phyloP scores from a whole-genome alignment of 2,888 invertebrate species.

The Pinctada fucata region DNA sequence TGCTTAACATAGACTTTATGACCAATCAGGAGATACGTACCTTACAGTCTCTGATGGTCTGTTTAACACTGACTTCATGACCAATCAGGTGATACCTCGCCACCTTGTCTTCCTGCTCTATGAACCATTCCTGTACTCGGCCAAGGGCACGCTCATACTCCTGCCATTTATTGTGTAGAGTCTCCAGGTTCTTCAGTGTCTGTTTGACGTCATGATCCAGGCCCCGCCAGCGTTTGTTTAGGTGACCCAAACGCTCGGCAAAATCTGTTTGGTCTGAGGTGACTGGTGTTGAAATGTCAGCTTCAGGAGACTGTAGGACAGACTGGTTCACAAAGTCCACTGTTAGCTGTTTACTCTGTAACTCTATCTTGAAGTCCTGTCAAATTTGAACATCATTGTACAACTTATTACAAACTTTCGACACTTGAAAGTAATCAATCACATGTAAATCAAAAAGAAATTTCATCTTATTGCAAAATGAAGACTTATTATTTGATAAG shows the following conservation, averaged over 20 bases:
- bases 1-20: too few species aligned
- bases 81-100: conserved; percentile 67
- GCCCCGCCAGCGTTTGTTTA: conserved; percentile 68
- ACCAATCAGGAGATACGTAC: conserved; percentile 40
- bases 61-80: conserved; percentile 70
- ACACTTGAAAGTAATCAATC: background rate
- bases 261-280: conserved; percentile 69
- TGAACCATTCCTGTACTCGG: conserved; percentile 67
- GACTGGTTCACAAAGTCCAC: conserved; percentile 75
- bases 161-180: conserved; percentile 66
- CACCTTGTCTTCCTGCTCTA: conserved; percentile 69
- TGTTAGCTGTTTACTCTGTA: conserved; percentile 71
- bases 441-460: background rate
- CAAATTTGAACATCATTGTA: conserved; percentile 8
- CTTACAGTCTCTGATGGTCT: conserved; percentile 72
- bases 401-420: background rate
- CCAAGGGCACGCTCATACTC: conserved; percentile 68
- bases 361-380: conserved; percentile 73
- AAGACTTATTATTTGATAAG: too few species aligned
- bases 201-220: conserved; percentile 64
- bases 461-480: background rate
- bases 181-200: conserved; percentile 59
- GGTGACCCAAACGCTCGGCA: conserved; percentile 68
- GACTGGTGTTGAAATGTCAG: conserved; percentile 48
- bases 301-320: conserved; percentile 58